Base-by-base conservation (phyloP, 2,888 invertebrate species). In the Alitta virens region DNA sequence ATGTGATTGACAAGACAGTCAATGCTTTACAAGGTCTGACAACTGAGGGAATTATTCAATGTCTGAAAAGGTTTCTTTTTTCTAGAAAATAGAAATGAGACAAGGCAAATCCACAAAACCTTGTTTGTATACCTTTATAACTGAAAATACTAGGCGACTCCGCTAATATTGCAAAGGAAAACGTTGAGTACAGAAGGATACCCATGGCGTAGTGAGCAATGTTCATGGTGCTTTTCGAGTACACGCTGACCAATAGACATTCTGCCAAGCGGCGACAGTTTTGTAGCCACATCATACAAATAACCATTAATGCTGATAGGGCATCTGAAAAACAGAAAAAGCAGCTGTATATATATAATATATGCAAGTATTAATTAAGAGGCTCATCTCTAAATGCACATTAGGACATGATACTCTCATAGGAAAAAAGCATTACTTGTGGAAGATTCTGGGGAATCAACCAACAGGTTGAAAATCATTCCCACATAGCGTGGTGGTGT, bases 151-250 rank as follows among this genome's bases (percentile, higher is more conserved):
- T 49, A 7, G 65, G 68, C 1, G 68, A 63, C 53, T 71, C 66
- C 18, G 56, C 53, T 24, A 72, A 49, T 9, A 70, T 62, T 23
- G 64, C 63, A 1, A 70, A 25, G 9, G 56, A 62, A 57, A 70
- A 63, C 5, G 69, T 67, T 9, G 65, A 57, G 68, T 78, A 78
- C 42, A 76, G 73, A 21, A 70, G 24, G 1, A 76, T 51, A 3
- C 78, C 78, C 49, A 74, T 64, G n/a, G 70, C 14, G 58, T 75
- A 78, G 60, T 77, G 76, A 1, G 72, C 50, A 0, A 75, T 18
- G 60, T 76, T 77, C 72, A 78, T 78, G 51, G 71, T 75, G 58
- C 72, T 66, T 0, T 33, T 63, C 1, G 77, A 77, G 63, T 76
- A 78, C 27, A 73, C 71, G 61, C 73, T 75, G 54, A 77, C 66